Evolutionary conservation across 2,888 invertebrate species (phyloP), one percentile per base, ranked within the genome.

Genomic region (Dynastes tityus): DNA sequence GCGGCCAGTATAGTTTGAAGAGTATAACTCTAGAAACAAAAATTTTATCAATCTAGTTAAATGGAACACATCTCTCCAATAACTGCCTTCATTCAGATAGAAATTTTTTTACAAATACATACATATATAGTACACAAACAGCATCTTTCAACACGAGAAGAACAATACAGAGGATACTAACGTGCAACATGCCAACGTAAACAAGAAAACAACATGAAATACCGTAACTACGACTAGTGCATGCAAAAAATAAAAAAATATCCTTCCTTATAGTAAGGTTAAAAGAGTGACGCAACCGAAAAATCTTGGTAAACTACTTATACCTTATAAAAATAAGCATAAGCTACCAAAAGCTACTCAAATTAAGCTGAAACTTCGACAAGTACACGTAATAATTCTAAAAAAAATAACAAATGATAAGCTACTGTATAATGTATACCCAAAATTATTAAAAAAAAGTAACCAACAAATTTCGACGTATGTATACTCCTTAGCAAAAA

Each of bases 231-330:
- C 58, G 37, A 37, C 73, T 73, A 73, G 58, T 80, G 76, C 85
- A 85, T 84, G 85, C 84, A 85, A 77, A 49, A 49, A 77, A 29
- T 45, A 76, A 77, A 77, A 82, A 87, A 87, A 85, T 85, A 86
- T 87, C 87, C 89, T 88, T 89, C 89, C 89, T 89, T 88, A 89
- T 89, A 89, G 89, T 89, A 89, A 89, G 89, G 89, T 89, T 84
- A 77, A 79, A 79, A 87, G 84, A 87, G 85, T 87, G 84, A 84
- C 86, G 85, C 86, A 87, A 85, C 85, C 85, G 87, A 86, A 87
- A 85, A 86, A 81, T 58, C 67, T 84, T 83, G 80, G 82, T 83
- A 85, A 79, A 71, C 85, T 86, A 86, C 85, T 85, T 80, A 82
- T 84, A 85, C 84, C 82, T 82, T 83, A 82, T 83, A 82, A 73